phyloP scores from a whole-genome alignment of 2,113 vertebrate species.

The Sprattus sprattus region DNA sequence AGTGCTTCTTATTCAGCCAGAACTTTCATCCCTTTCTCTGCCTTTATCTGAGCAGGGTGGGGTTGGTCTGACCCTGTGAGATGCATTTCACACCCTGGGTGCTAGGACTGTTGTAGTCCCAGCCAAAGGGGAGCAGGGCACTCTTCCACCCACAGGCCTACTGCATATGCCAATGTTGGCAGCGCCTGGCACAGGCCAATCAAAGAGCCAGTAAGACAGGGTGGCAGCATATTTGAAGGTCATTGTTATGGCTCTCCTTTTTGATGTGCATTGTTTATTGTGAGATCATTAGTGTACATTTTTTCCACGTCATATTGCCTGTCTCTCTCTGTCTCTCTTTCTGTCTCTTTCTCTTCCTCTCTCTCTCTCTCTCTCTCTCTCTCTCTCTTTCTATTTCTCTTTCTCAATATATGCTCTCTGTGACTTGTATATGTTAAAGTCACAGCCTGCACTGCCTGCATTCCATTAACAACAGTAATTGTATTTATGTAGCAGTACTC shows the following conservation, averaged over 20 bases:
- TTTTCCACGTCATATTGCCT: constrained; percentile 38
- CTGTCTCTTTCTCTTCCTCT: not conserved
- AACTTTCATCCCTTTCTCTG: constrained; percentile 56
- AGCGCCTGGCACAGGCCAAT: constrained; percentile 64
- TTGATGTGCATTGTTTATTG: constrained; percentile 43
- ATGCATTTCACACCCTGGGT: constrained; percentile 35
- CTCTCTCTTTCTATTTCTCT: not conserved
- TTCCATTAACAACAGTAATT: not conserved
- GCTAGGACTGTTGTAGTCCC: constrained; percentile 38
- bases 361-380: not conserved
- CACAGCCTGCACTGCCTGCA: not conserved
- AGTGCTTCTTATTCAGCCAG: constrained; percentile 41
- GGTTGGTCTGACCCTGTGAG: constrained; percentile 33
- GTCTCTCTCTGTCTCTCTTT: not conserved
- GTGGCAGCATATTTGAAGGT: constrained; percentile 42
- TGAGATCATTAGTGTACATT: constrained; percentile 34
- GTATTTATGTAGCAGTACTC: not conserved
- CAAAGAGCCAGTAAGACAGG: constrained; percentile 28
- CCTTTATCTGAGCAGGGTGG: constrained; percentile 22
- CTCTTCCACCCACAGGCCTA: constrained; percentile 45
- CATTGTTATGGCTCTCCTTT: constrained; percentile 39
- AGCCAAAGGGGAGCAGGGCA: constrained; percentile 29
- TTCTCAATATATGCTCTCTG: not conserved
- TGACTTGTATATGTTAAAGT: not conserved
- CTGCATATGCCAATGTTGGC: constrained; percentile 56